Evolutionary conservation across 2,113 vertebrate genomes (phyloP), one percentile per base, ranked within the genome.

Genomic region (Marmota monax): DNA sequence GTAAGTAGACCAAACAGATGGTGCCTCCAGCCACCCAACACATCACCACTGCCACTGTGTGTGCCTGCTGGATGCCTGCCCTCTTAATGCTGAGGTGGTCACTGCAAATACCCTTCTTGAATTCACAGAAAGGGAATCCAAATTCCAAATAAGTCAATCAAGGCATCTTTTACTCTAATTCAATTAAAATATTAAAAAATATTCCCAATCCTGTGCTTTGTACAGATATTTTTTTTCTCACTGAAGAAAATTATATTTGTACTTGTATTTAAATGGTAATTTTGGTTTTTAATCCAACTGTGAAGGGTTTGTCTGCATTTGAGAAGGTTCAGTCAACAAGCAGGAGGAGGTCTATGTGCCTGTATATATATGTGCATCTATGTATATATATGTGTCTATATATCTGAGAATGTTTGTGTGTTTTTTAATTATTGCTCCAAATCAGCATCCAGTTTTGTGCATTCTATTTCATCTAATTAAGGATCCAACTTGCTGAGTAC

Each of bases 201-300:
- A n/a, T 11, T 79, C 86, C 84, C 37, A 74, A 79, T 82, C 8
- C n/a, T 94, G 32, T 32, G 58, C 58, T 91, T 84, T 37, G 51
- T 4, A 79, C 22, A 29, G 79, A 42, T 39, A 20, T 77, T 65
- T 92, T 45, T 45, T 84, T 8, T 82, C 39, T 73, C 83, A 17
- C 4, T 73, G 34, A 93, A 56, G 27, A 39, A 79, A 91, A 84
- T 72, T 58, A 56, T 16, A 77, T 84, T 82, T 85, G 32, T 6
- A 29, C 3, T 61, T 12, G 23, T 65, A 51, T 72, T 77, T 42
- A 67, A 58, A 63, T 29, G 65, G 65, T 32, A 32, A 65, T 74
- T 84, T 94, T 37, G 4, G 2, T 58, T 79, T 69, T 82, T 93
- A 78, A 61, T 22, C 6, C 34, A 58, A 10, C 12, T 20, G 63